These are phyloP conservation scores for Phainopepla nitens DNA, from an alignment of 2,113 vertebrate genomes.

Conservation along the genomic window DNA sequence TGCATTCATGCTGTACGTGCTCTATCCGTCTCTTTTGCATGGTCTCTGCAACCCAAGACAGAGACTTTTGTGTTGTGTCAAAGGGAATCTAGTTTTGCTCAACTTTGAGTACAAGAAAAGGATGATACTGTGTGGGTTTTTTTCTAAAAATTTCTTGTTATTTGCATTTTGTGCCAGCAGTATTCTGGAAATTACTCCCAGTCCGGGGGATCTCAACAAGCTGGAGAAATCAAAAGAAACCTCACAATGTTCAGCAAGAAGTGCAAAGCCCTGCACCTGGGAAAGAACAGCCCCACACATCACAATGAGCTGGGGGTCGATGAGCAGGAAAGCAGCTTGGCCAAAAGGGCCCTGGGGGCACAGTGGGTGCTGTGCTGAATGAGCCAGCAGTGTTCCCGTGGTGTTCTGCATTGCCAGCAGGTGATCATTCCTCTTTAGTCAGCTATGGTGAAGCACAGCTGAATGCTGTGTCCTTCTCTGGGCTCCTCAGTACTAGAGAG, in stretches of 20 bases:
- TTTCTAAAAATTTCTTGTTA: neutral
- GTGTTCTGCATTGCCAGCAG: neutral
- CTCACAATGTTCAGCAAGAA: neutral
- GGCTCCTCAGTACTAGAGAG: neutral
- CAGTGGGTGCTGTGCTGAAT: neutral
- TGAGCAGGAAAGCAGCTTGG: neutral
- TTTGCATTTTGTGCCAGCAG: neutral
- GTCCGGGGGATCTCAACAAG: neutral
- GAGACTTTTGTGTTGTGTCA: neutral
- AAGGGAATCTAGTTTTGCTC: neutral
- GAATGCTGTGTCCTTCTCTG: neutral
- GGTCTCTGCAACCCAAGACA: neutral
- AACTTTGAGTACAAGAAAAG: neutral
- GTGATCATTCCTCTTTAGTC: neutral
- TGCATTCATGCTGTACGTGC: neutral
- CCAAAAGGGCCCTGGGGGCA: neutral
- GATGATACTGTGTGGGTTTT: neutral
- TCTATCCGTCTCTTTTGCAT: neutral
- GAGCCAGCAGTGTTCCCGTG: neutral
- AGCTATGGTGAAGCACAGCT: neutral
- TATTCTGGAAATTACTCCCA: neutral
- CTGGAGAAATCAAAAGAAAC: neutral
- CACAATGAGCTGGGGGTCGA: fast-evolving
- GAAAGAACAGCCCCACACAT: neutral
- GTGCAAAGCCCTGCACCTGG: neutral